Evolutionary conservation across 2,113 vertebrate genomes (phyloP).

Genomic region (Centrocercus urophasianus): DNA sequence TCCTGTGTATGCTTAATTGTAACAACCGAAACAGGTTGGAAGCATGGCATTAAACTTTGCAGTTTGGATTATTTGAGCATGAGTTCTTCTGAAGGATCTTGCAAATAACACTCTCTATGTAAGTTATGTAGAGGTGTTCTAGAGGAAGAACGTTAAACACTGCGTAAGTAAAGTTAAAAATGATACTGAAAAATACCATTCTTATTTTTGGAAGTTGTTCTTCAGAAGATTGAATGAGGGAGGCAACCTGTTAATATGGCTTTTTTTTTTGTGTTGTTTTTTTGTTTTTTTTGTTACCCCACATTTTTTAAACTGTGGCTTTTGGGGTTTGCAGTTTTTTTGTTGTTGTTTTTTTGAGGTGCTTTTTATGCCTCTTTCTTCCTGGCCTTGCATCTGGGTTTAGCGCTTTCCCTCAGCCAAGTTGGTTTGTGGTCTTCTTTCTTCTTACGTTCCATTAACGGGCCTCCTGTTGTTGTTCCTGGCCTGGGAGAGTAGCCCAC

Average conservation of each 20-base stretch:
- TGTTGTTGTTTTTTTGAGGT: background rate
- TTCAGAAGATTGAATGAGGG: background rate
- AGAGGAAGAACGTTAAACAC: conserved; percentile 61
- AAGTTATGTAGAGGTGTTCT: conserved; percentile 44
- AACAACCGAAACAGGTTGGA: conserved; percentile 37
- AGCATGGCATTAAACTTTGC: background rate
- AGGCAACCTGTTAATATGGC: background rate
- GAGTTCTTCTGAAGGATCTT: conserved; percentile 60
- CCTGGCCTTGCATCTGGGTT: conserved; percentile 45
- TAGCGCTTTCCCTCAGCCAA: conserved; percentile 52
- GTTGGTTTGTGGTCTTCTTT: conserved; percentile 52
- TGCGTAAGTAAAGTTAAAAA: conserved; percentile 68
- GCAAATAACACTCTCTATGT: background rate
- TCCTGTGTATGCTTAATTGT: conserved; percentile 27
- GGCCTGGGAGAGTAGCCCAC: conserved; percentile 47
- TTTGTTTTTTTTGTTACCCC: background rate
- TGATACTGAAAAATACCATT: background rate
- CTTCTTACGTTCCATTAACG: background rate
- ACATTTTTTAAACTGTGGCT: conserved; percentile 12
- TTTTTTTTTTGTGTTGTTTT: background rate
- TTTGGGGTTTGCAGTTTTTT: background rate
- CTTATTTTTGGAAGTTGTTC: conserved; percentile 46
- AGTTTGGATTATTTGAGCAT: conserved; percentile 28
- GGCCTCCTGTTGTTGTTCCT: conserved; percentile 18
- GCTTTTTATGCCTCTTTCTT: conserved; percentile 47